Percentiles rank a stretch among this genome's conserved stretches.
These are phyloP conservation scores for Seriola quinqueradiata DNA, from an alignment of 2,113 vertebrate species.

Conservation along the genomic window DNA sequence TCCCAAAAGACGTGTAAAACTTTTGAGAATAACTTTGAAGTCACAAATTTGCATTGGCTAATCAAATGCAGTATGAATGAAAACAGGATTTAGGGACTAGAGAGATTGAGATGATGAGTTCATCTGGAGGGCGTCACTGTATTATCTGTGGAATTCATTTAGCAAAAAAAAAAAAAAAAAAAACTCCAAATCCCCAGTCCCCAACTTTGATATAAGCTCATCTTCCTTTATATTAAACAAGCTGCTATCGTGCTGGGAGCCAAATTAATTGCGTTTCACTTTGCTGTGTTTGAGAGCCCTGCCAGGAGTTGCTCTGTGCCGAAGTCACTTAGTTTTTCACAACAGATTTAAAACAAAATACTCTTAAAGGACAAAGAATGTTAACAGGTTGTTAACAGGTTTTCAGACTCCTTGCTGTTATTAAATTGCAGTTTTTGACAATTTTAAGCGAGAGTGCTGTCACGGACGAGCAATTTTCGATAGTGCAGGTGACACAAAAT, in stretches of 20 bases:
- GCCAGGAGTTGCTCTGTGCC: constrained; percentile 34
- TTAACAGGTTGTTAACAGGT: constrained; percentile 23
- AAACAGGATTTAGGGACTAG: constrained; percentile 14
- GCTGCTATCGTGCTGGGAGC: constrained; percentile 46
- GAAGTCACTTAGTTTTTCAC: constrained; percentile 27
- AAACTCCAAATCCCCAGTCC: constrained; percentile 25
- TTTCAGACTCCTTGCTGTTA: constrained; percentile 6
- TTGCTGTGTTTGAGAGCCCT: constrained; percentile 40
- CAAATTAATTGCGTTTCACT: constrained; percentile 66
- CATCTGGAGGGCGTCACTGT: constrained; percentile 20
- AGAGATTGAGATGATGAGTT: constrained; percentile 49
- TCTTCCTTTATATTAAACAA: constrained; percentile 63
- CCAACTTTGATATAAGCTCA: constrained; percentile 58
- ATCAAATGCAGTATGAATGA: constrained; percentile 20
- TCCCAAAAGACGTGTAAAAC: neutral
- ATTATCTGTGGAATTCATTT: constrained; percentile 40
- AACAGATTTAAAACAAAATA: constrained; percentile 1
- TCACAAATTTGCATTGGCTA: constrained; percentile 6
- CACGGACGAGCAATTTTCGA: constrained; percentile 1
- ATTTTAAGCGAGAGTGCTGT: neutral
- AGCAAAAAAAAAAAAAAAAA: neutral
- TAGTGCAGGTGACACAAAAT: constrained; percentile 7
- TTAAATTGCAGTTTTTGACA: neutral
- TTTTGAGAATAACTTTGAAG: constrained; percentile 13
- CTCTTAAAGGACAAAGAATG: constrained; percentile 21